phyloP scores from a whole-genome alignment of 2,888 invertebrate species.

The Boloria selene region DNA sequence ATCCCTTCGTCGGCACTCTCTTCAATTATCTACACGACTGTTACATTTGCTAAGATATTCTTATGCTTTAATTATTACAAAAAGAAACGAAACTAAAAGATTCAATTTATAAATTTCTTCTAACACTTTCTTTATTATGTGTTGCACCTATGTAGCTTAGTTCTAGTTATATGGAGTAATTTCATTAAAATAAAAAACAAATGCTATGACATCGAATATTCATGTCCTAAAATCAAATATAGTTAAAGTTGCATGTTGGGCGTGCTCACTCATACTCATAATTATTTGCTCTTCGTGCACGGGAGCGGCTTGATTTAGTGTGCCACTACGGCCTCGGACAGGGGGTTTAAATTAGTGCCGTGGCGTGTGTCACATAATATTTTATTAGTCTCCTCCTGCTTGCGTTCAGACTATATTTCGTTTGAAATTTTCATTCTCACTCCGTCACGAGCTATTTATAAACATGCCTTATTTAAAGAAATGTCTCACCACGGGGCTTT shows the following conservation, averaged over 20 bases:
- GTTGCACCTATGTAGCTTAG: too few species aligned
- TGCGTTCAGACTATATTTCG: conserved; percentile 59
- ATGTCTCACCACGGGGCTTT: conserved; percentile 48
- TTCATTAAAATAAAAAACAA: too few species aligned
- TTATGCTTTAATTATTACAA: not conserved
- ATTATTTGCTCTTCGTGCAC: conserved; percentile 68
- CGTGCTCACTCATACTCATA: conserved; percentile 64
- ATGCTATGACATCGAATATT: conserved; percentile 65
- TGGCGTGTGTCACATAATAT: conserved; percentile 74
- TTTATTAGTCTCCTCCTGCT: conserved; percentile 65
- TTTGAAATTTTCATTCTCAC: conserved; percentile 66
- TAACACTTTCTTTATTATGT: too few species aligned
- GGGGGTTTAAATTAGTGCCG: conserved; percentile 74
- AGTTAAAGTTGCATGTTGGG: conserved; percentile 61
- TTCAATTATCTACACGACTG: conserved; percentile 47
- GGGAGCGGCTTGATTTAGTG: conserved; percentile 76
- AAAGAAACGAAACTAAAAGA: not conserved
- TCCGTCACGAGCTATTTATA: conserved; percentile 73
- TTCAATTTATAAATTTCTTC: not conserved
- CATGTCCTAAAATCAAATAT: conserved; percentile 63
- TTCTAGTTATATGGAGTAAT: too few species aligned
- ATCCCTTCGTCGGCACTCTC: conserved; percentile 52
- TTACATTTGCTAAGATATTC: conserved; percentile 37
- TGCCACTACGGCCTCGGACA: conserved; percentile 57
- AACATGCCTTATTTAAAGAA: conserved; percentile 67